Base-by-base conservation (phyloP, 2,888 invertebrate species). In the Rhingia campestris region DNA sequence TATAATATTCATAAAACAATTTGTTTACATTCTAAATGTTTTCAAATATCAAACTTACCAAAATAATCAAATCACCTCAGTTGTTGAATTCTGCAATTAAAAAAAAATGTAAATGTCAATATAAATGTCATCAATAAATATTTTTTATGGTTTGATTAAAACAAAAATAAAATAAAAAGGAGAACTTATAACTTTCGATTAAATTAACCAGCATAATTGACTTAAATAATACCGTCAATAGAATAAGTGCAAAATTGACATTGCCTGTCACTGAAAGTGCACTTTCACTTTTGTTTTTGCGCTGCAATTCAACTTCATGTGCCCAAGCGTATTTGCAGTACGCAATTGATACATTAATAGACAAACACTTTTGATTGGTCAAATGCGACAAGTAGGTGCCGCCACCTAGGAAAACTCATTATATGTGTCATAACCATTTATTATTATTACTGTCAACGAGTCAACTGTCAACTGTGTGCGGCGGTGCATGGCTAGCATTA, bases 401-500 rank as follows among this genome's bases (percentile, higher is more conserved):
- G 37, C 39, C 51, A 66, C 33, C 45, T 69, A 77, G 54, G 45
- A 56, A 72, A 82, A 51, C 32, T 54, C 54, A 73, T 69, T 79
- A 79, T 43, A 67, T 72, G 37, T 77, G 66, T 73, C 69, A 69
- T 79, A 79, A 63, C 35, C 82, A 47, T 82, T 49, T 53, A 73
- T 67, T 73, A 67, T 73, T 73, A 64, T 63, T 69, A 79, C 79
- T 79, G 82, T 79, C 82, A 81, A 61, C 77, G 37, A 66, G 54
- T 59, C 66, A 74, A 82, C 51, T 82, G 63, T 69, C 73, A 63
- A 22, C 73, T 79, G 67, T 53, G 43, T 41, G 41, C 7, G 47
- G 10, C 14, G 32, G 6, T 14, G 12, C 0, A 35, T 14, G 6
- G 14, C 9, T 12, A 39, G 58, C 32, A 32, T 14, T 10, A 14